These are phyloP conservation scores for Cirrhinus mrigala DNA, from an alignment of 2,797 vertebrate genomes.

Conservation along the genomic window DNA sequence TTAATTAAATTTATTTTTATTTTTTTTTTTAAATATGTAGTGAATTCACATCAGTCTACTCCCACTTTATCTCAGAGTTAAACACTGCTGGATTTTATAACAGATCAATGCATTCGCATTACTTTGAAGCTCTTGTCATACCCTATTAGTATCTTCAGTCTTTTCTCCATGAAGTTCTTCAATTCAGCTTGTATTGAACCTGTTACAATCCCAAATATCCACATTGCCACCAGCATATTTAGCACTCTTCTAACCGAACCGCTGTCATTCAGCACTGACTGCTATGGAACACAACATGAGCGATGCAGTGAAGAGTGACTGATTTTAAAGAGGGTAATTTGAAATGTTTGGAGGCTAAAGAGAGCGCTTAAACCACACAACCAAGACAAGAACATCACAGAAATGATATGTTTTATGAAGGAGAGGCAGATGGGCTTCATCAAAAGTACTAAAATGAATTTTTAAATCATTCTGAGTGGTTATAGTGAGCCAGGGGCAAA, in stretches of 20 bases:
- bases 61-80: not conserved
- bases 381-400: slow-evolving; percentile 41
- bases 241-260: slow-evolving; percentile 24
- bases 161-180: not conserved
- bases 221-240: slow-evolving; percentile 11
- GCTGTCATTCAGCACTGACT: not conserved
- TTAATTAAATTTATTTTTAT: no score
- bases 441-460: slow-evolving; percentile 53
- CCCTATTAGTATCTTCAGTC: not conserved
- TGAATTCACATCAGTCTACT: not conserved
- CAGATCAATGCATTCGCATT: not conserved
- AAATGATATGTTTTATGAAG: slow-evolving; percentile 54
- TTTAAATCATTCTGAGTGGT: slow-evolving; percentile 48
- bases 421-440: slow-evolving; percentile 59
- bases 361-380: slow-evolving; percentile 55
- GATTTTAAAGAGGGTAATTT: slow-evolving; percentile 60
- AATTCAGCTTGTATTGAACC: not conserved
- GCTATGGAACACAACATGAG: not conserved
- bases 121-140: not conserved
- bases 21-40: not conserved
- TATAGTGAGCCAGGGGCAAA: slow-evolving; percentile 35
- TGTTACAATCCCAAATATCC: not conserved
- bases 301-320: slow-evolving; percentile 53
- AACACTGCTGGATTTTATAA: not conserved
- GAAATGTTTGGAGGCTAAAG: slow-evolving; percentile 56